Evolutionary conservation across 1,140 invertebrate genomes (phyloP).

Genomic region (Hyposmocoma kahamanoa): DNA sequence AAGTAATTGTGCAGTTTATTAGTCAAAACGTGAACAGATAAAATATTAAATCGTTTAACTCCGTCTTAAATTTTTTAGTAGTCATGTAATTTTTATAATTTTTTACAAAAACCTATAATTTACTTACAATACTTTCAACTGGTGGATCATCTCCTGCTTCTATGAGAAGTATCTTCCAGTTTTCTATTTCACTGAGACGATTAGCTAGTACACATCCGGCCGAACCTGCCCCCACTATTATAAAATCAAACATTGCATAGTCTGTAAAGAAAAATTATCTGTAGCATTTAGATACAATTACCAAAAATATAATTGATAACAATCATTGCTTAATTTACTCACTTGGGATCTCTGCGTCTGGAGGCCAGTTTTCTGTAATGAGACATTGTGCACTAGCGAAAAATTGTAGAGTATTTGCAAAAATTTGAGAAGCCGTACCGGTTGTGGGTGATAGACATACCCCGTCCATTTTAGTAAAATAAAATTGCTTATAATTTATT

Average conservation of each 20-base stretch:
- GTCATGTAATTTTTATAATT: neutral
- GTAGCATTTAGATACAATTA: no score
- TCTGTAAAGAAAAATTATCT: no score
- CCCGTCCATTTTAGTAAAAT: no score
- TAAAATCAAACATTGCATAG: constrained; percentile 41
- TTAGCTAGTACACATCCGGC: constrained; percentile 74
- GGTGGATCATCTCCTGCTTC: constrained; percentile 75
- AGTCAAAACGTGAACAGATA: no score
- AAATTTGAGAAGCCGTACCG: neutral
- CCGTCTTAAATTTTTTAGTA: no score
- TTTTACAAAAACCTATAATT: neutral
- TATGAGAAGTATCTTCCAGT: constrained; percentile 73
- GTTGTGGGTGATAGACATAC: neutral
- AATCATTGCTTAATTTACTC: no score
- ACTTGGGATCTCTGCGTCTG: neutral
- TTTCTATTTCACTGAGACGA: constrained; percentile 71
- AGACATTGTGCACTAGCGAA: constrained; percentile 3
- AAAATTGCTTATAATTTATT: no score
- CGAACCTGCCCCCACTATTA: constrained; percentile 77
- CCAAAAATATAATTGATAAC: no score
- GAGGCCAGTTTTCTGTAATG: neutral
- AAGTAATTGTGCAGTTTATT: no score
- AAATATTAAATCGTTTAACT: no score
- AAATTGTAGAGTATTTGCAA: neutral
- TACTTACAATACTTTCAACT: constrained; percentile 61